These are phyloP conservation scores for Xylocopa sonorina DNA, from an alignment of 1,140 invertebrate species.

Conservation along the genomic window DNA sequence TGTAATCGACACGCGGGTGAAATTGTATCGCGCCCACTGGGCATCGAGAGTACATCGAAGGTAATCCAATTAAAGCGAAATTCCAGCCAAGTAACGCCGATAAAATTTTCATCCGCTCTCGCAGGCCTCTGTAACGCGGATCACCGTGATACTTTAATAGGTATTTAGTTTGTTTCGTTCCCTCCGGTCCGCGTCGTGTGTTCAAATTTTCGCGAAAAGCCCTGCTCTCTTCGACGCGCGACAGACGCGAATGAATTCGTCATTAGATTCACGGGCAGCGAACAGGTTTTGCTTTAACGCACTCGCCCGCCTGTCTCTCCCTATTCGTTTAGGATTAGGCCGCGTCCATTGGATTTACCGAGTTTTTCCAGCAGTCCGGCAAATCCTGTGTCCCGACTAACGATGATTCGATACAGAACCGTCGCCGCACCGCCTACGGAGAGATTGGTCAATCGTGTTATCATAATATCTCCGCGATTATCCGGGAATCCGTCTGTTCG, in stretches of 20 bases:
- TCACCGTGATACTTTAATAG: conserved; percentile 64
- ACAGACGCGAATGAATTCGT: conserved; percentile 66
- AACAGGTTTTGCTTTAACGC: conserved; percentile 50
- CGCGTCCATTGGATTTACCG: conserved; percentile 62
- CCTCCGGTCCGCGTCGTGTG: not conserved
- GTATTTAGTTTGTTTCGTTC: conserved; percentile 53
- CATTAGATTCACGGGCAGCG: conserved; percentile 63
- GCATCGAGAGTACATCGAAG: conserved; percentile 31
- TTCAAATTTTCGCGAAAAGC: conserved; percentile 23
- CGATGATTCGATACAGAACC: conserved; percentile 75
- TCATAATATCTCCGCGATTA: conserved; percentile 78
- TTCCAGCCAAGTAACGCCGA: conserved; percentile 60
- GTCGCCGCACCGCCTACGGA: conserved; percentile 2
- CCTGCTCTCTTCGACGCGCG: not conserved
- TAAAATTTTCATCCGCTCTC: conserved; percentile 66
- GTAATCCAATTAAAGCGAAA: conserved; percentile 58
- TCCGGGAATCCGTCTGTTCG: conserved; percentile 8
- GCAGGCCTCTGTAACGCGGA: conserved; percentile 5
- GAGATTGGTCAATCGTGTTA: conserved; percentile 73
- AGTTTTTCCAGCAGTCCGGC: conserved; percentile 65
- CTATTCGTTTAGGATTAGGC: conserved; percentile 70
- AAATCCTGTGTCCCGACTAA: conserved; percentile 76
- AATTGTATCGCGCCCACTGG: conserved; percentile 46
- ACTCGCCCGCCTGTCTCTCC: conserved; percentile 21
- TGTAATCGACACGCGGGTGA: conserved; percentile 60